These are phyloP conservation scores for Masnerella sp. DNA, from an alignment of 2,888 invertebrate genomes.

Conservation along the genomic window DNA sequence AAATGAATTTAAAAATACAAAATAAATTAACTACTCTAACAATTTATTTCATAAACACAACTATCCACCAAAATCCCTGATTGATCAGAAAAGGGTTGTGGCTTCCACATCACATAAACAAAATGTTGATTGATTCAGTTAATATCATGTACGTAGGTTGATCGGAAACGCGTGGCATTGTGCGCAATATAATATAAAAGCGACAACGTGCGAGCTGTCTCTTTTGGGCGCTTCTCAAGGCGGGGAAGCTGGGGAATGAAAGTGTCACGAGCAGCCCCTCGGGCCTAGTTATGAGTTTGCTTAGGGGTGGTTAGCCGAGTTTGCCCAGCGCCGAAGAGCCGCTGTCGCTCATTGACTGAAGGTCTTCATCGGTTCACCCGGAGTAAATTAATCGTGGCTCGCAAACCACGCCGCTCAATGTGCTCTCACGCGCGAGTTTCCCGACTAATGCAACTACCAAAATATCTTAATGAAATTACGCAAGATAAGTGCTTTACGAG, in stretches of 20 bases:
- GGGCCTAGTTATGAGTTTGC: constrained; percentile 76
- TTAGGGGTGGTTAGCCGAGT: constrained; percentile 58
- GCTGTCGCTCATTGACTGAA: constrained; percentile 68
- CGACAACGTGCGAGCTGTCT: constrained; percentile 38
- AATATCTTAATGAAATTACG: constrained; percentile 39
- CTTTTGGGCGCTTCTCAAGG: constrained; percentile 61
- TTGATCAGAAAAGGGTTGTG: no score
- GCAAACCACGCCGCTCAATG: constrained; percentile 26
- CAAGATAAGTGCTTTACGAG: not conserved
- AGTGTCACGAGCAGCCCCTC: constrained; percentile 76
- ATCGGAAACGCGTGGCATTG: constrained; percentile 40
- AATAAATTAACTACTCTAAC: no score
- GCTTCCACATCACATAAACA: no score
- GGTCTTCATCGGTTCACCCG: constrained; percentile 66
- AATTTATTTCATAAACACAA: no score
- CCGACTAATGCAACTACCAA: constrained; percentile 17
- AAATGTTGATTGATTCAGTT: constrained; percentile 42
- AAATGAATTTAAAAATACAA: no score
- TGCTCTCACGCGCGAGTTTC: constrained; percentile 23
- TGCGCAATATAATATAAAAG: constrained; percentile 30
- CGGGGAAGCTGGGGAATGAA: constrained; percentile 73
- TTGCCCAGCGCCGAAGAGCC: constrained; percentile 31
- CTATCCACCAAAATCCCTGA: no score
- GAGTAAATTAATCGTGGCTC: constrained; percentile 65
- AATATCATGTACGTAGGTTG: constrained; percentile 28